Evolutionary conservation across 1,140 invertebrate species (phyloP), one percentile per base, ranked within the genome.

Genomic region (Holotrichia oblita): DNA sequence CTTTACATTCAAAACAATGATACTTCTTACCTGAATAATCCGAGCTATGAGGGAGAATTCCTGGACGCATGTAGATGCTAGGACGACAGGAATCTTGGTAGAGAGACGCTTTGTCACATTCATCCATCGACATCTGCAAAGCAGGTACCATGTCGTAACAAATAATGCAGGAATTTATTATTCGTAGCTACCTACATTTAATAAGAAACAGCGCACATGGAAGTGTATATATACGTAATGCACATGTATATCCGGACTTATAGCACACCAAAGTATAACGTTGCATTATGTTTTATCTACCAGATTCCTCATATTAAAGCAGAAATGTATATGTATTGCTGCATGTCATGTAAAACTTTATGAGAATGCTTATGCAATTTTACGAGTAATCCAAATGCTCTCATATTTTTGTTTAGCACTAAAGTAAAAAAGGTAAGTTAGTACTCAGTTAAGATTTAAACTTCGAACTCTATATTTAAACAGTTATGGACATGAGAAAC

Each of bases 1-100:
- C n/a, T 55, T 55, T 55, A 55, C 48, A 55, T 55, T 55, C 48
- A 55, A 55, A 55, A 55, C 48, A 55, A 55, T 55, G 17, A 55
- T 55, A n/a, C 48, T 55, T 17, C 14, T 84, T 84, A 87, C 87
- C 86, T 85, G 87, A 87, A 79, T 87, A 87, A 81, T 87, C 86
- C 78, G 87, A 87, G 79, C 86, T 85, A 80, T 85, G 83, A 69
- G 61, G 61, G 84, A 86, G 86, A 81, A 86, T 86, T 79, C 85
- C 84, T 82, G 86, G 87, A 81, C 85, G 87, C 73, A 86, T 85
- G 82, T 87, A 88, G 84, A 88, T 87, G 82, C 87, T 88, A 78
- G 87, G 83, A 81, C 88, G 87, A 85, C 86, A 87, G 73, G 87
- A 87, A 83, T 89, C 88, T 81, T 89, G 87, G 83, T 88, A 89